These are phyloP conservation scores for Drepana falcataria DNA, from an alignment of 2,888 invertebrate species.

Conservation along the genomic window DNA sequence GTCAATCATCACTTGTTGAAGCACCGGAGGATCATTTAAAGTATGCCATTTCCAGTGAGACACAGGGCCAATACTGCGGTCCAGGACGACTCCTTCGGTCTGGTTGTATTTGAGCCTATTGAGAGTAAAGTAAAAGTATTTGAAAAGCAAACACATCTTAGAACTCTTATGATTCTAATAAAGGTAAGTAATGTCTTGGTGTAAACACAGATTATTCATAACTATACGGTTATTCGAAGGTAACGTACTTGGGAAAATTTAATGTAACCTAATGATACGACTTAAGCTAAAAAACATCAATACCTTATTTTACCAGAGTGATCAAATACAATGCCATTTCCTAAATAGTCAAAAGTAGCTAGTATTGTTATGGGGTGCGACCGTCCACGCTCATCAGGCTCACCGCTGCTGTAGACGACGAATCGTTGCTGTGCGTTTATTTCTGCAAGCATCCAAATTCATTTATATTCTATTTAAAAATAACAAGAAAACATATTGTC, in stretches of 20 bases:
- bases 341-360: constrained; percentile 63
- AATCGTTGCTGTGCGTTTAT: constrained; percentile 59
- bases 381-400: constrained; percentile 55
- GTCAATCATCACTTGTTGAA: constrained; percentile 71
- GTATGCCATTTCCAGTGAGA: constrained; percentile 73
- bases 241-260: too few species aligned
- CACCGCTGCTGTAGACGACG: constrained; percentile 62
- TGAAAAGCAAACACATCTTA: too few species aligned
- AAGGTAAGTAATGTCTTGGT: too few species aligned
- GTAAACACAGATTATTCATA: too few species aligned
- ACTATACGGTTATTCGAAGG: too few species aligned
- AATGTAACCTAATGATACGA: too few species aligned
- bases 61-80: constrained; percentile 57
- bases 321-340: constrained; percentile 68
- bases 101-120: constrained; percentile 68
- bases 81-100: constrained; percentile 67
- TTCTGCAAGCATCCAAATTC: constrained; percentile 33
- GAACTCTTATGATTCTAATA: too few species aligned
- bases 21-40: constrained; percentile 63
- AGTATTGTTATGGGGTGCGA: constrained; percentile 53
- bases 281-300: too few species aligned
- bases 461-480: too few species aligned
- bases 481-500: too few species aligned
- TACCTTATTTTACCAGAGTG: constrained; percentile 66
- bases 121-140: constrained; percentile 5